Percentiles rank a stretch among this genome's conserved stretches.
These are phyloP conservation scores for Lateolabrax maculatus DNA, from an alignment of 2,797 vertebrate genomes.

Conservation along the genomic window DNA sequence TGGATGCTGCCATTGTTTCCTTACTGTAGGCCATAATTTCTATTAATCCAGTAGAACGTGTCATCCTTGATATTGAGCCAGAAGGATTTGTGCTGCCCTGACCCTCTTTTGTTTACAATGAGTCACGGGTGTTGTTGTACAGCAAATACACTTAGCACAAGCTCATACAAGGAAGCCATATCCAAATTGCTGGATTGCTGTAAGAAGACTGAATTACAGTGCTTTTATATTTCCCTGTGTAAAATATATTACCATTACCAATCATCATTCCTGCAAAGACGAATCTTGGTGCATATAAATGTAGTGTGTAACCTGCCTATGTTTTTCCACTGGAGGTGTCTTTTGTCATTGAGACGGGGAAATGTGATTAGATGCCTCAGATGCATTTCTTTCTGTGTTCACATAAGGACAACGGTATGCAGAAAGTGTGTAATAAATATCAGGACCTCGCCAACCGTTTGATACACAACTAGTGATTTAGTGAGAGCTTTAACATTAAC, in stretches of 20 bases:
- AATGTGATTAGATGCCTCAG: constrained; percentile 26
- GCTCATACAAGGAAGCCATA: constrained; percentile 35
- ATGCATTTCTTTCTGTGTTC: constrained; percentile 28
- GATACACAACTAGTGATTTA: constrained; percentile 59
- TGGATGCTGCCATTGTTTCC: constrained; percentile 39
- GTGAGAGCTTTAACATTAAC: constrained; percentile 45
- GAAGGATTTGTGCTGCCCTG: constrained; percentile 59
- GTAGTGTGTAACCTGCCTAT: constrained; percentile 36
- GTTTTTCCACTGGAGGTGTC: constrained; percentile 35
- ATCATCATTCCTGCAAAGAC: neutral
- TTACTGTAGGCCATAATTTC: constrained; percentile 56
- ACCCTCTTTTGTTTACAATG: constrained; percentile 67
- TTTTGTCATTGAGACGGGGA: constrained; percentile 23
- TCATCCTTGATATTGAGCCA: constrained; percentile 63
- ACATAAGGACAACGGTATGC: constrained; percentile 19
- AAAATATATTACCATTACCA: neutral
- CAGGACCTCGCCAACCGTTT: constrained; percentile 7
- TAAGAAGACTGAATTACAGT: constrained; percentile 4
- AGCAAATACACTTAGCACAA: constrained; percentile 56
- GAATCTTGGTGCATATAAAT: neutral
- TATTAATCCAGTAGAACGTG: constrained; percentile 62
- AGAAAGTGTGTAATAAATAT: constrained; percentile 54
- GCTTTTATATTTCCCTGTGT: neutral
- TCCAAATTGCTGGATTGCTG: constrained; percentile 46
- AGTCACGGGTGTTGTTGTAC: constrained; percentile 54